A percentile compares a stretch with the other conserved stretches of the same genome.
Evolutionary conservation across 2,888 invertebrate genomes (phyloP).

Genomic region (Arge pagana): DNA sequence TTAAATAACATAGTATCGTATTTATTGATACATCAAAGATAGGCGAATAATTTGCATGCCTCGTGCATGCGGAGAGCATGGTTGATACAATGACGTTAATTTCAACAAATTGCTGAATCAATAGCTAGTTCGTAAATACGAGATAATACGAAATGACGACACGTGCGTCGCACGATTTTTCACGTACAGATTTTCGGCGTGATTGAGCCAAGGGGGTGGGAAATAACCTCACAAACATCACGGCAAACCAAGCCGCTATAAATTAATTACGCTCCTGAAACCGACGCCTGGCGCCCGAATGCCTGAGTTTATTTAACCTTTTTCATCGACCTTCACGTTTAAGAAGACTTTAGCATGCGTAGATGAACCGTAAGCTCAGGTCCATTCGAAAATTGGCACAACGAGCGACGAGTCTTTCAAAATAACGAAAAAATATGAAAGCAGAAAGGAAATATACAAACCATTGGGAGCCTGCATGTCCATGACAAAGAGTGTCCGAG

Average conservation of each 20-base stretch:
- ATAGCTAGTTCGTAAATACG: neutral
- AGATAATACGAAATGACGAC: neutral
- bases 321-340: constrained; percentile 11
- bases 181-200: too few relatives aligned
- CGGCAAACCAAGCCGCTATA: constrained; percentile 20
- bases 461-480: constrained; percentile 59
- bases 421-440: constrained; percentile 14
- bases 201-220: too few relatives aligned
- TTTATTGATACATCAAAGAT: too few relatives aligned
- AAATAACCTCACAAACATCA: too few relatives aligned
- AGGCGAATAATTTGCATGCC: too few relatives aligned
- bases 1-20: too few relatives aligned
- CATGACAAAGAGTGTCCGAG: constrained; percentile 53
- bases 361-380: too few relatives aligned
- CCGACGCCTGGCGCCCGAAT: constrained; percentile 34
- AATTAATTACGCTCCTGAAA: constrained; percentile 31
- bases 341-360: too few relatives aligned
- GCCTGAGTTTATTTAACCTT: constrained; percentile 34
- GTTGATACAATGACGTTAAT: too few relatives aligned
- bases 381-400: too few relatives aligned
- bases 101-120: neutral
- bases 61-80: too few relatives aligned
- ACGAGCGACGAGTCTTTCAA: constrained; percentile 5
- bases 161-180: neutral
- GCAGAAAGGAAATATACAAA: constrained; percentile 40